phyloP scores from a whole-genome alignment of 2,797 vertebrate genomes.

The Yasuhikotakia modesta region DNA sequence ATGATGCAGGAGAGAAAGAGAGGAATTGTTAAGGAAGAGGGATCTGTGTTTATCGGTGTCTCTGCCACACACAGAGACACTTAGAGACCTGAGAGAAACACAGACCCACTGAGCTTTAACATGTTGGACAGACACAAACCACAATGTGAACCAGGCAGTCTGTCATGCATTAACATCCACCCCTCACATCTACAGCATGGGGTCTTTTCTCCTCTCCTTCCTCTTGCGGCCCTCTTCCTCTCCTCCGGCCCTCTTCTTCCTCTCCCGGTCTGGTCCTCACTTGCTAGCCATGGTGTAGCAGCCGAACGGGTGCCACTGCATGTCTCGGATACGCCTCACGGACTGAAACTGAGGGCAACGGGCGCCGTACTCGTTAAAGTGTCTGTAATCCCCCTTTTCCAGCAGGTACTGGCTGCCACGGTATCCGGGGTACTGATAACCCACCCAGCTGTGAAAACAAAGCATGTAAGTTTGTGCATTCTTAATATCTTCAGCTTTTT shows the following conservation, averaged over 20 bases:
- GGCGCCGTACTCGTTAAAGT: conserved; percentile 82
- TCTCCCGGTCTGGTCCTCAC: conserved; percentile 78
- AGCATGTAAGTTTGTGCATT: not conserved
- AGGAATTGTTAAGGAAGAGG: conserved; percentile 63
- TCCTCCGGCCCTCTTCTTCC: conserved; percentile 76
- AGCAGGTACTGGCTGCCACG: conserved; percentile 84
- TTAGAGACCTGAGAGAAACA: conserved; percentile 31
- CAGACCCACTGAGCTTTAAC: conserved; percentile 6
- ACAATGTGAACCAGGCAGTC: too few relatives aligned
- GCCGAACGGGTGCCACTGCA: conserved; percentile 84
- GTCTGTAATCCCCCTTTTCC: conserved; percentile 84
- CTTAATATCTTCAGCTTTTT: too few relatives aligned
- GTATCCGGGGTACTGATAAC: conserved; percentile 84
- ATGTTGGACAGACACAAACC: conserved; percentile 29
- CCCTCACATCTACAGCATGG: not conserved
- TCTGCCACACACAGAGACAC: conserved; percentile 53
- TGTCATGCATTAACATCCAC: conserved; percentile 38
- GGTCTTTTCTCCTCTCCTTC: conserved; percentile 76
- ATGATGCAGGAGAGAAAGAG: conserved; percentile 76
- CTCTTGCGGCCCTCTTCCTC: conserved; percentile 77
- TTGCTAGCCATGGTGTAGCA: conserved; percentile 84
- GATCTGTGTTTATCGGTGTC: conserved; percentile 46
- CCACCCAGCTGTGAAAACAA: conserved; percentile 73
- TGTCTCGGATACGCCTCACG: conserved; percentile 83
- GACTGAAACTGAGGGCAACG: conserved; percentile 81